Evolutionary conservation across 2,888 invertebrate species (phyloP).

Genomic region (Pyrochroa serraticornis): DNA sequence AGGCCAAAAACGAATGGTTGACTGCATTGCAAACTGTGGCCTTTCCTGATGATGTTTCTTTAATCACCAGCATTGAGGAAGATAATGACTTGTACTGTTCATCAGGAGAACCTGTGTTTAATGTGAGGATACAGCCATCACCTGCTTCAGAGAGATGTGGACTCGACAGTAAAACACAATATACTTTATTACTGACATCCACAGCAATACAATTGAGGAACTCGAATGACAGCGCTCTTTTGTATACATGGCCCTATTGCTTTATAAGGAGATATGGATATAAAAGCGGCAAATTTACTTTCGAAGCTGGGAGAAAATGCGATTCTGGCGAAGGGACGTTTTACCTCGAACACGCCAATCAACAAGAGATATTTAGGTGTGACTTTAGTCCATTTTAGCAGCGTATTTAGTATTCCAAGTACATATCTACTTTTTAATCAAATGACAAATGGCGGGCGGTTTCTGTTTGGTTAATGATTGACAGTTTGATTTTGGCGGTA

Average conservation of each 20-base stretch:
- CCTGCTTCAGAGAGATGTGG: conserved; percentile 80
- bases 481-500: too few species aligned
- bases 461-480: too few species aligned
- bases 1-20: conserved; percentile 76
- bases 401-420: background rate
- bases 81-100: conserved; percentile 90
- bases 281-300: conserved; percentile 83
- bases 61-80: conserved; percentile 71
- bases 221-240: conserved; percentile 66
- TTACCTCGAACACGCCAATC: conserved; percentile 79
- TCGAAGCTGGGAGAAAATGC: conserved; percentile 87
- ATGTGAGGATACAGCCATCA: conserved; percentile 75
- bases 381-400: conserved; percentile 1
- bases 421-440: background rate
- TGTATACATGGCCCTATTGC: conserved; percentile 84
- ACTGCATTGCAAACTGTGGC: conserved; percentile 80
- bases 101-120: conserved; percentile 77
- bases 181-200: conserved; percentile 75
- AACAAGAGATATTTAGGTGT: conserved; percentile 74
- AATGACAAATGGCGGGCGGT: too few species aligned
- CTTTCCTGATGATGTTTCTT: conserved; percentile 70
- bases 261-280: conserved; percentile 87
- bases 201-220: conserved; percentile 77
- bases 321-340: conserved; percentile 85
- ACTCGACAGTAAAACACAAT: conserved; percentile 69